phyloP scores from a whole-genome alignment of 2,888 invertebrate species.

The Frankliniella fusca region DNA sequence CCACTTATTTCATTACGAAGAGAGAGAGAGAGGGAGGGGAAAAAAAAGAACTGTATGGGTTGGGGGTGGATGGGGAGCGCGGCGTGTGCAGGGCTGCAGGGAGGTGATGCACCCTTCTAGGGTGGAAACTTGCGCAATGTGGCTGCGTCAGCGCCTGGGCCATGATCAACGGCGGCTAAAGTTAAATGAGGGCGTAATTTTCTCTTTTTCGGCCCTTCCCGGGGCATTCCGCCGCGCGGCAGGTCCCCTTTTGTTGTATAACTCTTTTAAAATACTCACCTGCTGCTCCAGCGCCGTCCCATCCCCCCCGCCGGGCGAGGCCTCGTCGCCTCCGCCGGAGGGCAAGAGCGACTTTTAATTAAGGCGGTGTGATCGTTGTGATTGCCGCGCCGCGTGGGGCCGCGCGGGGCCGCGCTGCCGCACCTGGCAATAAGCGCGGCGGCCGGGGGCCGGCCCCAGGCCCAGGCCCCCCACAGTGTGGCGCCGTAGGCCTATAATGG shows the following conservation, averaged over 20 bases:
- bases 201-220: neutral
- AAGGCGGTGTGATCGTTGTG: neutral
- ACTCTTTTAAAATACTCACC: neutral
- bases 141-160: neutral
- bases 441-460: too few species aligned
- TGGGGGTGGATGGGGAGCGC: neutral
- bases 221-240: neutral
- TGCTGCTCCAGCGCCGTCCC: neutral
- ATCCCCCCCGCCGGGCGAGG: neutral
- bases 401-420: neutral
- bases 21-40: neutral
- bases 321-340: neutral
- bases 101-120: neutral
- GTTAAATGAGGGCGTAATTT: constrained; percentile 10
- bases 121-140: neutral
- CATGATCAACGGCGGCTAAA: constrained; percentile 1
- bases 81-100: neutral
- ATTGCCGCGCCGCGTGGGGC: neutral
- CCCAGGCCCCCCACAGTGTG: neutral
- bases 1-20: constrained; percentile 6
- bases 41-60: neutral
- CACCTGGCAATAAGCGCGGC: neutral
- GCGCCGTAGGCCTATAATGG: constrained; percentile 11
- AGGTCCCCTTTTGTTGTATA: neutral
- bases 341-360: too few species aligned